A percentile compares a stretch with the other conserved stretches of the same genome.
Conservation (phyloP, 2,113 vertebrate genomes). For the Muntiacus reevesi region DNA sequence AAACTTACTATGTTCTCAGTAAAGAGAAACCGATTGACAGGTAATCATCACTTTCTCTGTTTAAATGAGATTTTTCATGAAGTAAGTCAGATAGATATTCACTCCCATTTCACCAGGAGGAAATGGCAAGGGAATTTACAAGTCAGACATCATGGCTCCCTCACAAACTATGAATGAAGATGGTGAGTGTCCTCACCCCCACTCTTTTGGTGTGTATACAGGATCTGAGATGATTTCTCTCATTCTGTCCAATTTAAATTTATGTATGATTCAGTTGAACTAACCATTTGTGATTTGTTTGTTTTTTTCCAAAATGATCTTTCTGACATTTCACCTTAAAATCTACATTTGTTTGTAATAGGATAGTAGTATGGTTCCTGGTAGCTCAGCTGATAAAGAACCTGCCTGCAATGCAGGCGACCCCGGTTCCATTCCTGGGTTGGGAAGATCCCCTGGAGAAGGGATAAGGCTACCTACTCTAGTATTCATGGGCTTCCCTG, state of each 20-base stretch:
- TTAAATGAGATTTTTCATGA: not conserved
- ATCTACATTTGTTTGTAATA: not conserved
- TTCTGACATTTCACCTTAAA: not conserved
- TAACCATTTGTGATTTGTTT: not conserved
- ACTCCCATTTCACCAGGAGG: not conserved
- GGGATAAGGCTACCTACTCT: too few species aligned
- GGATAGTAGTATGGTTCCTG: not conserved
- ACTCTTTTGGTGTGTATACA: not conserved
- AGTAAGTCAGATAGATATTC: not conserved
- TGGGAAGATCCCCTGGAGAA: too few species aligned
- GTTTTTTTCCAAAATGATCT: not conserved
- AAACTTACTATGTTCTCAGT: not conserved
- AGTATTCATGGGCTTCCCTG: too few species aligned
- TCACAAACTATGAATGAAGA: not conserved
- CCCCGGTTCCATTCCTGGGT: too few species aligned
- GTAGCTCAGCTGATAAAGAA: too few species aligned
- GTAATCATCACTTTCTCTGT: not conserved
- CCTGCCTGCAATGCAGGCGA: too few species aligned
- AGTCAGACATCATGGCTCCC: not conserved
- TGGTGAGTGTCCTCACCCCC: not conserved
- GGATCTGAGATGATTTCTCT: not conserved
- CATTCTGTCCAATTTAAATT: not conserved
- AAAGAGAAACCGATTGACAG: not conserved
- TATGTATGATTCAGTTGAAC: not conserved
- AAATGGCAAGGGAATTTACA: not conserved